Percentiles rank a stretch among this genome's conserved stretches.
These are phyloP conservation scores for Dryobates pubescens DNA, from an alignment of 2,797 vertebrate genomes.

Conservation along the genomic window DNA sequence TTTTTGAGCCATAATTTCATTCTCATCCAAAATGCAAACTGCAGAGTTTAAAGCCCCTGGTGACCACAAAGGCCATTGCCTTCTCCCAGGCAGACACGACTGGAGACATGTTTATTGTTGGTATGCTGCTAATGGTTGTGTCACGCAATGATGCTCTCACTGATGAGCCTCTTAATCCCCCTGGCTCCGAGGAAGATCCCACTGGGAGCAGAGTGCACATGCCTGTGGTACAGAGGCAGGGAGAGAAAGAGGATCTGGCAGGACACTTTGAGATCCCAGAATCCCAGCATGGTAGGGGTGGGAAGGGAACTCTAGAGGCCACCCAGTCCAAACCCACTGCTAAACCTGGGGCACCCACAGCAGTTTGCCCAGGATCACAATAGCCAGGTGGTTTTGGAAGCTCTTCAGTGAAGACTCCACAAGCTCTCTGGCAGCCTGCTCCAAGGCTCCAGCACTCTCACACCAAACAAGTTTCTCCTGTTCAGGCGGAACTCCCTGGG, in stretches of 20 bases:
- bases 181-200: not conserved
- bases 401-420: no score
- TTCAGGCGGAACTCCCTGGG: no score
- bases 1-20: not conserved
- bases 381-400: no score
- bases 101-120: not conserved
- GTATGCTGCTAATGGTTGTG: not conserved
- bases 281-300: no score
- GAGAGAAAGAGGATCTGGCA: fast-evolving
- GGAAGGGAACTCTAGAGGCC: no score
- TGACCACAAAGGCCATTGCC: not conserved
- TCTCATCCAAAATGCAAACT: not conserved
- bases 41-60: not conserved
- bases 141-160: fast-evolving
- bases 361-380: no score
- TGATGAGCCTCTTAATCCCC: not conserved
- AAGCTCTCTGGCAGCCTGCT: no score
- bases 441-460: no score
- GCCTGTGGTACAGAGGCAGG: not conserved
- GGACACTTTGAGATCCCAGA: no score
- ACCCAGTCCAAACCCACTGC: no score
- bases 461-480: no score
- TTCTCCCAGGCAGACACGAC: not conserved
- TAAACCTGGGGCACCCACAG: no score
- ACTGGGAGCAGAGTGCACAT: not conserved